Conservation (phyloP, 1,140 invertebrate genomes). For the Triops cancriformis region DNA sequence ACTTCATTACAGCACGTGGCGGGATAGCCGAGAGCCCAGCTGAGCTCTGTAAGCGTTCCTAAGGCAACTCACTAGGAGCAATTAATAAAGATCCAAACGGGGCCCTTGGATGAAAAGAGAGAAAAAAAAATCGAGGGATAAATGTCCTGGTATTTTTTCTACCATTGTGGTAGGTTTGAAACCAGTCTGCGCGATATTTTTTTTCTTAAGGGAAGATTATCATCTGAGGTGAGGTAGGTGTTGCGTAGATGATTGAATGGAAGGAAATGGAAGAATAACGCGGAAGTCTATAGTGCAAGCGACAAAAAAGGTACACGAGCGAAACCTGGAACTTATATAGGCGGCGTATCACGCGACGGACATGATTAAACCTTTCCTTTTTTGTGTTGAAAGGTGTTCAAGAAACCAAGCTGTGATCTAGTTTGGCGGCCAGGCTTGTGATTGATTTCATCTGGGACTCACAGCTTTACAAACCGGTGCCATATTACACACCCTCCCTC, state of each 20-base stretch:
- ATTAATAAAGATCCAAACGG: slow-evolving; percentile 1
- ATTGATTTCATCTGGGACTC: not conserved
- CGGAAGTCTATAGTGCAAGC: not conserved
- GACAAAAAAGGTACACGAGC: not conserved
- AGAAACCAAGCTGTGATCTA: not conserved
- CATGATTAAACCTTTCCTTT: not conserved
- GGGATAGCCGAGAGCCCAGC: not conserved
- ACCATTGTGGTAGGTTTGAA: not conserved
- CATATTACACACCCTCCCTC: too few relatives aligned
- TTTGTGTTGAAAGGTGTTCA: not conserved
- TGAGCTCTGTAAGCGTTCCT: not conserved
- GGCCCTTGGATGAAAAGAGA: not conserved
- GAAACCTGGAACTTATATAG: not conserved
- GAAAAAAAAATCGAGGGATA: not conserved
- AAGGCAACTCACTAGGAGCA: slow-evolving; percentile 7
- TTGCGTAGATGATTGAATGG: not conserved
- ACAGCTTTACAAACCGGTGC: not conserved
- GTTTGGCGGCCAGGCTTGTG: not conserved
- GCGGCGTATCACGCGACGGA: not conserved
- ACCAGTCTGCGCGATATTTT: not conserved
- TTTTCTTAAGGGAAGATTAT: too few relatives aligned
- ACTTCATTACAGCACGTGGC: not conserved
- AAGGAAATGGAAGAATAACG: not conserved
- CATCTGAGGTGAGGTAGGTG: not conserved
- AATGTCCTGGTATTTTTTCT: not conserved